Evolutionary conservation across 2,888 invertebrate species (phyloP), one percentile per base, ranked within the genome.

Genomic region (Tachina fera): DNA sequence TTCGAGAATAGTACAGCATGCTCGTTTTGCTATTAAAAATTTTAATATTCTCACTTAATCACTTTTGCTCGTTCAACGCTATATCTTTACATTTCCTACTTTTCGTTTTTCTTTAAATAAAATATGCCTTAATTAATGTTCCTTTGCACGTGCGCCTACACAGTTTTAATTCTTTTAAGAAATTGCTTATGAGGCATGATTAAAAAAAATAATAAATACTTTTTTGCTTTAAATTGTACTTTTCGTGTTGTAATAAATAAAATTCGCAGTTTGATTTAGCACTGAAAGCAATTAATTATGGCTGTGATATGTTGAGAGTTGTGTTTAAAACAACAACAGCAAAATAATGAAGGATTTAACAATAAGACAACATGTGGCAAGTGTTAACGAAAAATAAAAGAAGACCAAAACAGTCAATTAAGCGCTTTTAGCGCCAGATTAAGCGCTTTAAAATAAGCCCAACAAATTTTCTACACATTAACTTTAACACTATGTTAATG

Each of bases 191-290:
- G 78, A 72, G 72, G 67, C 60, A 63, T 65, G 61, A 70, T 11
- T 49, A 19, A 77, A 19, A 41, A 65, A 60, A 39, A n/a, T n/a
- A 5, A 19, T 63, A n/a, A 31, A 31, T 31, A 31, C 0, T 6
- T 49, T 43, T 39, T 22, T 65, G 16, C 51, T 61, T 70, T 63
- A 70, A 53, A 63, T 53, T 67, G 49, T 67, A 47, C 45, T 63
- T 76, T 76, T 65, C 22, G 78, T 84, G 87, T 82, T 71, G 83
- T 83, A 87, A 88, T 88, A 88, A 88, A 88, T 88, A 88, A 88
- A 87, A 87, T 83, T 88, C 88, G 77, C 87, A 87, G 88, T 87
- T 87, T 88, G 88, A 88, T 88, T 87, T 87, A 83, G 86, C 83
- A 87, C 85, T 87, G 84, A 87, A 82, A 56, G 81, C 80, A 87